A percentile compares a stretch with the other conserved stretches of the same genome.
phyloP scores from a whole-genome alignment of 2,797 vertebrate species.

The Dromococcyx pavoninus region DNA sequence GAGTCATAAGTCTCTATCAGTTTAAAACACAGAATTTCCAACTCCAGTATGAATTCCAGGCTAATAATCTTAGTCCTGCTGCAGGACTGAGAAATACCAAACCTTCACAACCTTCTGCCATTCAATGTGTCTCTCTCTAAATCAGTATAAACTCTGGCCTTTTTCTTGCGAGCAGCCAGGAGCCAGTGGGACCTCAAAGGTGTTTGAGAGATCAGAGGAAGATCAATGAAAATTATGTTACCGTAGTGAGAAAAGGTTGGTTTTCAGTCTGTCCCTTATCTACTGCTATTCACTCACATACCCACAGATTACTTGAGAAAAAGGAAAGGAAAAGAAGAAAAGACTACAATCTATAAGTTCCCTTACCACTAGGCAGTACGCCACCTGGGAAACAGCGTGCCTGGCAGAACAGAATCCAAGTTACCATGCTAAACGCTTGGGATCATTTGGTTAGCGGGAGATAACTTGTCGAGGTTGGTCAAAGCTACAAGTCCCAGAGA shows the following conservation, averaged over 20 bases:
- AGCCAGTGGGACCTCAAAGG: constrained; percentile 9
- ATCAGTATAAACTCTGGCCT: constrained; percentile 9
- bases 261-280: constrained; percentile 5
- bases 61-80: not conserved
- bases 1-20: not conserved
- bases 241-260: constrained; percentile 16
- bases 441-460: not conserved
- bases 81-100: constrained; percentile 45
- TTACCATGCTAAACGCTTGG: fast-evolving
- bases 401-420: not conserved
- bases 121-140: not conserved
- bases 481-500: not conserved
- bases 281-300: not conserved
- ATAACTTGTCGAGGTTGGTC: not conserved
- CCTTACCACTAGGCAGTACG: not conserved
- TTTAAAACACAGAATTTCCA: constrained; percentile 6
- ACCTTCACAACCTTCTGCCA: not conserved
- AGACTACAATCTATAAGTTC: not conserved
- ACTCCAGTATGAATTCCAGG: not conserved
- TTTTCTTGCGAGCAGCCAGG: constrained; percentile 29
- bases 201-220: constrained; percentile 33
- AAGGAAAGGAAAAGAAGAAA: not conserved
- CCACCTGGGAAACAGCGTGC: not conserved
- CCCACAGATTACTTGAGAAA: not conserved
- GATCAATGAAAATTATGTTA: constrained; percentile 58